phyloP scores from a whole-genome alignment of 1,140 invertebrate species.

The Heliconius nattereri region DNA sequence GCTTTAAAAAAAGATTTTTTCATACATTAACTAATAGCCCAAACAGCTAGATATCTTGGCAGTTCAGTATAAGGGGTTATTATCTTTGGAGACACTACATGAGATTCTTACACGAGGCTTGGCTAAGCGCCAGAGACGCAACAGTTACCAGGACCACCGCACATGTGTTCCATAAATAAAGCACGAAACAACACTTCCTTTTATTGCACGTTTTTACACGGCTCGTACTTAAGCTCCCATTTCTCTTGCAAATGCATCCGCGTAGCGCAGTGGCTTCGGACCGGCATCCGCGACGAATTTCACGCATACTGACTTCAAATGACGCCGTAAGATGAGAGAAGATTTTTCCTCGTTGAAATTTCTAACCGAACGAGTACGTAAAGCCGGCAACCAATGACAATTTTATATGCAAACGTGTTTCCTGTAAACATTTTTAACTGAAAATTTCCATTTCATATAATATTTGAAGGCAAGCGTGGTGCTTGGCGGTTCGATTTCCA shows the following conservation, averaged over 20 bases:
- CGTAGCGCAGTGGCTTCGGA: conserved; percentile 45
- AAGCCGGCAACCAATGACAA: conserved; percentile 54
- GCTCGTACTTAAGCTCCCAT: conserved; percentile 36
- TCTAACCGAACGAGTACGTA: conserved; percentile 65
- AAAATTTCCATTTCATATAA: conserved; percentile 43
- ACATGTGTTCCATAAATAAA: conserved; percentile 45
- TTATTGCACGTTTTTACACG: conserved; percentile 37
- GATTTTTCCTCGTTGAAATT: conserved; percentile 67
- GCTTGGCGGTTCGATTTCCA: too few species aligned
- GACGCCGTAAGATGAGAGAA: conserved; percentile 64
- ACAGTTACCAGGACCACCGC: conserved; percentile 61
- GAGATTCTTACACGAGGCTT: conserved; percentile 53
- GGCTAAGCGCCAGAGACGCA: conserved; percentile 59
- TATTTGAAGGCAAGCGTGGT: too few species aligned
- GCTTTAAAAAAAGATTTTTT: background rate
- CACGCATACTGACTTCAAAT: conserved; percentile 73
- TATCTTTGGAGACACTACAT: conserved; percentile 55
- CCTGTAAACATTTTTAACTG: conserved; percentile 51
- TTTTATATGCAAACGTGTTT: conserved; percentile 51
- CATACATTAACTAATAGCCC: background rate
- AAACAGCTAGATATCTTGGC: conserved; percentile 40
- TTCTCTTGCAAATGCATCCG: conserved; percentile 46
- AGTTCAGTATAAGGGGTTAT: conserved; percentile 45
- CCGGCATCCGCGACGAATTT: conserved; percentile 71
- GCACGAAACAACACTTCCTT: conserved; percentile 34